phyloP scores from a whole-genome alignment of 2,888 invertebrate genomes.

The Pecten maximus region DNA sequence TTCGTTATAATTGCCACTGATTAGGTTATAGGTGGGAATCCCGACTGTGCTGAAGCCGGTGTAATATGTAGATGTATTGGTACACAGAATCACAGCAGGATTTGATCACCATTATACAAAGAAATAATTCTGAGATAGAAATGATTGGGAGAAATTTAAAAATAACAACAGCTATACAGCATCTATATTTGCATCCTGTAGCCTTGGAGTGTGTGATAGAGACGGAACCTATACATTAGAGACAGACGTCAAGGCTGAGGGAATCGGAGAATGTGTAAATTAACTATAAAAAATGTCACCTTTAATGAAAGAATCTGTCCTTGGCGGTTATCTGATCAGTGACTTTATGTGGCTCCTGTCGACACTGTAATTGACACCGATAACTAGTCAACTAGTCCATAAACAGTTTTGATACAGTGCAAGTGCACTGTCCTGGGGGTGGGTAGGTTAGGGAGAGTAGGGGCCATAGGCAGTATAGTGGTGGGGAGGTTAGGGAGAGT shows the following conservation, averaged over 20 bases:
- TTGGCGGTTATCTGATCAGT: neutral
- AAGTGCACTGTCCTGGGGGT: neutral
- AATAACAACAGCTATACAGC: neutral
- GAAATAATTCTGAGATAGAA: neutral
- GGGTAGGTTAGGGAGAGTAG: neutral
- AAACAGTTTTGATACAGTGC: neutral
- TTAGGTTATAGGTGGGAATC: neutral
- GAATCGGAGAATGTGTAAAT: neutral
- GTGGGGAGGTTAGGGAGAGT: neutral
- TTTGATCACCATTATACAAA: neutral
- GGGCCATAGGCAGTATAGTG: neutral
- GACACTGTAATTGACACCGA: neutral
- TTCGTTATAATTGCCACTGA: neutral
- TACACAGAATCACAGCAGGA: neutral
- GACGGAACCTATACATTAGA: neutral
- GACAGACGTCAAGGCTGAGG: neutral
- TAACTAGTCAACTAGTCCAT: neutral
- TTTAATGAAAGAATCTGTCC: neutral
- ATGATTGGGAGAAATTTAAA: neutral
- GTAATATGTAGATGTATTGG: neutral
- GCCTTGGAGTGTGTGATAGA: neutral
- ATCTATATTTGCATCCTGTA: constrained; percentile 23
- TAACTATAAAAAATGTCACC: neutral
- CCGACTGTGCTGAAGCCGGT: neutral
- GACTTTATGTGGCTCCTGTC: neutral